These are phyloP conservation scores for Bombus waltoni DNA, from an alignment of 1,140 invertebrate species.

Conservation along the genomic window DNA sequence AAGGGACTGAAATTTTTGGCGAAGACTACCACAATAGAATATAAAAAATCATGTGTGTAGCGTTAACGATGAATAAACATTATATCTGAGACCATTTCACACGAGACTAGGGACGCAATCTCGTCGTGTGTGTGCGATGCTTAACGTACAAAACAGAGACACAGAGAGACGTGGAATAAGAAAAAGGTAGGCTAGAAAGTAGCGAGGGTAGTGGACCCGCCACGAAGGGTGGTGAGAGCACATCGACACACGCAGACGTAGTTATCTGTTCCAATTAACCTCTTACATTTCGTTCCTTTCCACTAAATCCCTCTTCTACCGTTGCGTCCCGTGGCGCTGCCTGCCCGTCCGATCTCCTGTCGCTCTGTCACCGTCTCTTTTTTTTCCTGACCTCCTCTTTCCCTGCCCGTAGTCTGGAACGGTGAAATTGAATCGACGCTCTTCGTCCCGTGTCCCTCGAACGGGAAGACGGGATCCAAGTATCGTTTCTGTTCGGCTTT, in stretches of 20 bases:
- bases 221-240: constrained; percentile 38
- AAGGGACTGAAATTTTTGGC: no score
- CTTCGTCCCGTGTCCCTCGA: constrained; percentile 38
- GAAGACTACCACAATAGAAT: no score
- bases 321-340: neutral
- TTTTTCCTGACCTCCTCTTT: neutral
- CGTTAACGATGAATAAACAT: no score
- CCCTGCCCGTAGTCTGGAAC: constrained; percentile 52
- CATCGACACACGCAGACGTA: constrained; percentile 69
- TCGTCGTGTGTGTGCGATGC: no score
- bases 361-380: constrained; percentile 22
- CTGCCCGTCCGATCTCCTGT: neutral
- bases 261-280: constrained; percentile 75
- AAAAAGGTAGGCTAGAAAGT: constrained; percentile 38
- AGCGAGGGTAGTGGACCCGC: neutral
- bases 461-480: constrained; percentile 54
- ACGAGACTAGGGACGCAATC: no score
- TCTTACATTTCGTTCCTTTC: constrained; percentile 70
- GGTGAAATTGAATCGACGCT: constrained; percentile 69
- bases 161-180: constrained; percentile 13
- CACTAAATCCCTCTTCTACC: constrained; percentile 47
- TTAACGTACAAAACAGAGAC: neutral
- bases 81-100: no score
- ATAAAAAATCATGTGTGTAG: no score
- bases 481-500: constrained; percentile 48